Conservation (phyloP, 1,140 invertebrate species). For the Campoletis sonorensis region DNA sequence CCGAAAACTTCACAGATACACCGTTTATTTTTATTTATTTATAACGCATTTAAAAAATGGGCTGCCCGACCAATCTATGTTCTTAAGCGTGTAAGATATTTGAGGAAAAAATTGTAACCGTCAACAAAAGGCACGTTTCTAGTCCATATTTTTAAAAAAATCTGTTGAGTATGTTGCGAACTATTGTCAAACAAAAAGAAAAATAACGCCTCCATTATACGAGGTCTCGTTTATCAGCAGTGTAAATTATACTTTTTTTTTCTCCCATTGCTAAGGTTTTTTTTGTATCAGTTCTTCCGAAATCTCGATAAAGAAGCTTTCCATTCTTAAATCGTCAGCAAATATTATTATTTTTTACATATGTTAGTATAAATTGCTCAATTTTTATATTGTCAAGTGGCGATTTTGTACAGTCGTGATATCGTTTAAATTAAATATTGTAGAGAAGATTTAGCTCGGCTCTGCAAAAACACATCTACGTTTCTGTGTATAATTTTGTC, state of each 20-base stretch:
- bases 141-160: not conserved
- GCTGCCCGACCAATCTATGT: not conserved
- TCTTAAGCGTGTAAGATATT: not conserved
- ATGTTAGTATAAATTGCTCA: slow-evolving; percentile 27
- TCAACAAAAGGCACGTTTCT: not conserved
- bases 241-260: slow-evolving; percentile 4
- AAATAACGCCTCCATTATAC: not conserved
- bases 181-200: not conserved
- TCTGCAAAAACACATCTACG: no score
- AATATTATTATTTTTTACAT: not conserved
- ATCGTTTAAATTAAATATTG: slow-evolving; percentile 15
- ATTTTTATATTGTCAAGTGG: slow-evolving; percentile 19
- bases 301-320: not conserved
- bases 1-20: not conserved
- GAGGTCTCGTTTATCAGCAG: not conserved
- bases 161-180: not conserved
- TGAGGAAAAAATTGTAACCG: not conserved
- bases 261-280: not conserved
- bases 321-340: not conserved
- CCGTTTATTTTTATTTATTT: not conserved
- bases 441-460: not conserved
- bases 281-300: slow-evolving; percentile 10
- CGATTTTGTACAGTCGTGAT: slow-evolving; percentile 7
- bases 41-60: not conserved
- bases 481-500: no score